Evolutionary conservation across 2,797 vertebrate genomes (phyloP).

Genomic region (Lacerta agilis): DNA sequence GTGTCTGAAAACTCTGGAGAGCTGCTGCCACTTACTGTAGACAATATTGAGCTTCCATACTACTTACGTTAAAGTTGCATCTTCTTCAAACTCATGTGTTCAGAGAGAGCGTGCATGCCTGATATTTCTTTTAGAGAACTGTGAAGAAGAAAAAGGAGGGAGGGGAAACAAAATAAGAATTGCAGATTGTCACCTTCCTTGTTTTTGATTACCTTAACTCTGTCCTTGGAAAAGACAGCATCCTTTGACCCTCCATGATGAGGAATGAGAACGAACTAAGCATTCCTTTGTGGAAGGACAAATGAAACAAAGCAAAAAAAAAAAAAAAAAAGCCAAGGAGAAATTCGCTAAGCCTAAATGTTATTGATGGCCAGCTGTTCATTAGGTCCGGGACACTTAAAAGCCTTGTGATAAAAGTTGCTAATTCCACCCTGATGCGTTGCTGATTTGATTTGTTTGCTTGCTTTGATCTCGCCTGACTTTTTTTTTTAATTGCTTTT

Average conservation of each 20-base stretch:
- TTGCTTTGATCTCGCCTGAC: constrained; percentile 9
- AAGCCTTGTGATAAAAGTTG: constrained; percentile 26
- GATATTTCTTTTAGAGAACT: neutral
- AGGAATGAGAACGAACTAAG: neutral
- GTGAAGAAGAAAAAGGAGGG: neutral
- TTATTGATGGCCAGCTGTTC: constrained; percentile 9
- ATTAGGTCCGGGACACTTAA: constrained; percentile 14
- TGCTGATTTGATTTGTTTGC: neutral
- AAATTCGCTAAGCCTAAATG: neutral
- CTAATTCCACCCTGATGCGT: neutral
- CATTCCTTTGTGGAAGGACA: neutral
- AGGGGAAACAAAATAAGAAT: too few relatives aligned
- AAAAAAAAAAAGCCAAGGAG: neutral
- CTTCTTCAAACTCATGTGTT: neutral
- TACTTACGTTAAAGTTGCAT: neutral
- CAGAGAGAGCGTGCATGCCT: neutral
- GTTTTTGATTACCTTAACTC: neutral
- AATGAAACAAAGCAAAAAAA: neutral
- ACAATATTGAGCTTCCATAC: neutral
- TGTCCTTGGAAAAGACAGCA: neutral
- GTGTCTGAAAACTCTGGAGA: neutral
- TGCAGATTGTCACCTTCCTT: too few relatives aligned
- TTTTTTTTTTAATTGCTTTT: constrained; percentile 25
- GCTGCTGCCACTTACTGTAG: neutral
- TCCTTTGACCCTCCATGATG: neutral